A percentile compares a stretch with the other conserved stretches of the same genome.
Evolutionary conservation across 2,113 vertebrate genomes (phyloP).

Genomic region (Sylvilagus bachmani): DNA sequence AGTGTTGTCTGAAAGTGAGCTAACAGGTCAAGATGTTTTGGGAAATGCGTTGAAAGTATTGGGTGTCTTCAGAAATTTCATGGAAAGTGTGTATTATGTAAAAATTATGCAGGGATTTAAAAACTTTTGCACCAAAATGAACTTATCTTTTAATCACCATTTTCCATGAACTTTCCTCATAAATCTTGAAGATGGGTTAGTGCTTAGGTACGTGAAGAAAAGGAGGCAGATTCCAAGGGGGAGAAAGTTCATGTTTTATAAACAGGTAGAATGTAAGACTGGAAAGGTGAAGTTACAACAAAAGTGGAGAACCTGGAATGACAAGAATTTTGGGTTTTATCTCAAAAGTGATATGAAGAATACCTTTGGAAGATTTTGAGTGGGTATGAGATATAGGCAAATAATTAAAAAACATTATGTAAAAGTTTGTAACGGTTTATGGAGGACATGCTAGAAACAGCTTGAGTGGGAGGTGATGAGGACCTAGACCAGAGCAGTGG

Average conservation of each 20-base stretch:
- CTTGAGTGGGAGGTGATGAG: background rate
- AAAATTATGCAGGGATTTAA: too few species aligned
- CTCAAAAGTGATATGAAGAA: background rate
- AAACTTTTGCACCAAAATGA: too few species aligned
- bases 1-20: background rate
- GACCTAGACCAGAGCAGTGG: background rate
- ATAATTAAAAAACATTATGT: background rate
- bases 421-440: background rate
- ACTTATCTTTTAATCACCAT: too few species aligned
- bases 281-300: constrained; percentile 26
- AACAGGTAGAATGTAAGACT: constrained; percentile 13
- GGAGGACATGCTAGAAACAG: background rate
- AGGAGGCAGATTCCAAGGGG: background rate
- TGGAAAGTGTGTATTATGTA: background rate
- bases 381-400: background rate
- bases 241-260: constrained; percentile 40
- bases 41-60: background rate
- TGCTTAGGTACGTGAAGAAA: background rate
- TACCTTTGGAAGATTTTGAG: constrained; percentile 12
- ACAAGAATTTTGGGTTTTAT: background rate
- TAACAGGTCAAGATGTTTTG: background rate
- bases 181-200: background rate
- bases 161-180: too few species aligned
- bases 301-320: constrained; percentile 34
- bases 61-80: background rate